Evolutionary conservation across 2,113 vertebrate species (phyloP).

Genomic region (Corythoichthys intestinalis): DNA sequence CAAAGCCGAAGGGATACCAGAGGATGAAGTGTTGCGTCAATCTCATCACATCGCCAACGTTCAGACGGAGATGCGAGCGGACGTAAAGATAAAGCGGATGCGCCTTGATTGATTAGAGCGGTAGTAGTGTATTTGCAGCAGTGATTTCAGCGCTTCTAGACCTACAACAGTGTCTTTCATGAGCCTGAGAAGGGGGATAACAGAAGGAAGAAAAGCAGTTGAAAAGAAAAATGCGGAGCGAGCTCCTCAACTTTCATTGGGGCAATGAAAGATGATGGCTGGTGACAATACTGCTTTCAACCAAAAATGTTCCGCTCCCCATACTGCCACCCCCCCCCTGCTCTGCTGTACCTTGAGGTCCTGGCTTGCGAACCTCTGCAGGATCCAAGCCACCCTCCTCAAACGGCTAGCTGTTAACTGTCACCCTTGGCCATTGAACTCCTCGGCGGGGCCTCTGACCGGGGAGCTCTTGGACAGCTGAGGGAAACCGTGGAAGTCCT

Average conservation of each 20-base stretch:
- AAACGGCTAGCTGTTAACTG: constrained; percentile 52
- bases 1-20: constrained; percentile 37
- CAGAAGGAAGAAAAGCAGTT: constrained; percentile 30
- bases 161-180: constrained; percentile 25
- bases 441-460: constrained; percentile 54
- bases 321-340: constrained; percentile 40
- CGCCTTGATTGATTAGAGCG: constrained; percentile 23
- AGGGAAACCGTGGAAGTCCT: constrained; percentile 49
- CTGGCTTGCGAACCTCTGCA: constrained; percentile 50
- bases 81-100: constrained; percentile 7
- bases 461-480: constrained; percentile 43
- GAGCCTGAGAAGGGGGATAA: constrained; percentile 37
- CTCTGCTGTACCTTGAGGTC: constrained; percentile 37
- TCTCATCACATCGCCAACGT: constrained; percentile 12
- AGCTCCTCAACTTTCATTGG: constrained; percentile 50
- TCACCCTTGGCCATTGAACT: constrained; percentile 39
- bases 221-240: constrained; percentile 49
- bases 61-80: not conserved
- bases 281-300: constrained; percentile 64
- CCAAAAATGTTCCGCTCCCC: constrained; percentile 49
- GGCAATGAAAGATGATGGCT: constrained; percentile 64
- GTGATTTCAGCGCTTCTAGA: constrained; percentile 14
- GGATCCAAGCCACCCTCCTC: constrained; percentile 42
- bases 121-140: constrained; percentile 7
- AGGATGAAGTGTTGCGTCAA: constrained; percentile 22